phyloP scores from a whole-genome alignment of 2,113 vertebrate species.

The Syrmaticus mikado region DNA sequence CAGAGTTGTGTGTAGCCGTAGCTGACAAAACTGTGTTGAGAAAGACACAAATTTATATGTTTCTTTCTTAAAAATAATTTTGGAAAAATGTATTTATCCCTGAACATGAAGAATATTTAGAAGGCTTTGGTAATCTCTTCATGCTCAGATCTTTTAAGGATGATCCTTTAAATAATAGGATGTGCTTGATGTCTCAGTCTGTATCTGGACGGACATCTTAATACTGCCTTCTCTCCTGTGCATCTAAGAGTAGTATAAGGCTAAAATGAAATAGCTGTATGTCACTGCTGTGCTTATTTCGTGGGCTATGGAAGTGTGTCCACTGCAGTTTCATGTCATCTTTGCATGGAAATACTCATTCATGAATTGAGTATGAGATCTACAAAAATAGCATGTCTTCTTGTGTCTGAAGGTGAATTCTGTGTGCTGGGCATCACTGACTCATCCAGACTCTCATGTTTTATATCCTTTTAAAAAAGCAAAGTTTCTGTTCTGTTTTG shows the following conservation, averaged over 20 bases:
- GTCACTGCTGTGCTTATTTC: not conserved
- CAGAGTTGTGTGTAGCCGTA: not conserved
- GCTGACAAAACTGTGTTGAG: not conserved
- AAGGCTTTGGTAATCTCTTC: not conserved
- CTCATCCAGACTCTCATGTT: constrained; percentile 91
- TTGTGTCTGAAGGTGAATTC: constrained; percentile 88
- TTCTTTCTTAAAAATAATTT: not conserved
- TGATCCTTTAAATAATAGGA: not conserved
- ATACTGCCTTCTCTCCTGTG: not conserved
- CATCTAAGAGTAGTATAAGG: not conserved
- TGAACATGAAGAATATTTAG: not conserved
- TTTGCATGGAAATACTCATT: constrained; percentile 2
- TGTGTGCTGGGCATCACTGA: constrained; percentile 95
- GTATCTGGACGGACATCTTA: not conserved
- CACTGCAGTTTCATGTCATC: not conserved
- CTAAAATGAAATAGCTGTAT: not conserved
- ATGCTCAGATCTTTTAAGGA: not conserved
- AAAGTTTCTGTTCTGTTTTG: not conserved
- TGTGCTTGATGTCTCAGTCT: not conserved
- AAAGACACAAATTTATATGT: not conserved
- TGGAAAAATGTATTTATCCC: not conserved
- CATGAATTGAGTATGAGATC: not conserved
- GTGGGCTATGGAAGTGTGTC: not conserved
- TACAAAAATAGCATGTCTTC: not conserved
- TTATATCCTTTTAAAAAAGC: constrained; percentile 89